A percentile compares a stretch with the other conserved stretches of the same genome.
These are phyloP conservation scores for Gallinago paraguaiae DNA, from an alignment of 2,113 vertebrate species.

Conservation along the genomic window DNA sequence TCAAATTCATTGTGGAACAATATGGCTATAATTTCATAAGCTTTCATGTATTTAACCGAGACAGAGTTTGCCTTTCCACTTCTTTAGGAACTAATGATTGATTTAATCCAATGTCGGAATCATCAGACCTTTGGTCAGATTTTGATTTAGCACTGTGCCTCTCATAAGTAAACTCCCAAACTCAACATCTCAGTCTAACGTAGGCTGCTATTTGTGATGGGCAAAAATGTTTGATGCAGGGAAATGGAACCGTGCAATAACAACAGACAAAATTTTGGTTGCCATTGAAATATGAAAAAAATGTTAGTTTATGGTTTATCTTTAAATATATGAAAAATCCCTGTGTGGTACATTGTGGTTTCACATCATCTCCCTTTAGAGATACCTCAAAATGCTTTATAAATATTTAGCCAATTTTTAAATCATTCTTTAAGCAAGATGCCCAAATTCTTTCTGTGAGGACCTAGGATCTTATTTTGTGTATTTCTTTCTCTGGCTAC, in stretches of 20 bases:
- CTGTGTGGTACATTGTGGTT: not conserved
- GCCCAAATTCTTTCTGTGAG: not conserved
- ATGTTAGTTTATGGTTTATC: not conserved
- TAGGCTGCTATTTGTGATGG: not conserved
- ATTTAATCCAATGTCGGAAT: conserved; percentile 21
- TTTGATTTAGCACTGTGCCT: not conserved
- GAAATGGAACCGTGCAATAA: not conserved
- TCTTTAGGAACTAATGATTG: conserved; percentile 16
- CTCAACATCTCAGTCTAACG: not conserved
- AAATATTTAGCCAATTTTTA: not conserved
- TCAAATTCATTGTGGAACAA: not conserved
- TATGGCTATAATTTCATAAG: not conserved
- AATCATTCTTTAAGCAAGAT: not conserved
- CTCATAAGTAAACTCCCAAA: conserved; percentile 15
- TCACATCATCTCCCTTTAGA: not conserved
- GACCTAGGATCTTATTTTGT: not conserved
- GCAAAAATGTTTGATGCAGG: not conserved
- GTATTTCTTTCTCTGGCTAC: not conserved
- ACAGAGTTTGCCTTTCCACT: not conserved
- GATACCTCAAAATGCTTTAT: not conserved
- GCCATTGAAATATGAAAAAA: not conserved
- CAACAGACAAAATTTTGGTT: not conserved
- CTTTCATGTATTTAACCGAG: conserved; percentile 19
- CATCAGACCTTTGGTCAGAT: not conserved
- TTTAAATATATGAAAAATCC: not conserved